Conservation (phyloP, 2,888 invertebrate species). For the Xestia ashworthii region DNA sequence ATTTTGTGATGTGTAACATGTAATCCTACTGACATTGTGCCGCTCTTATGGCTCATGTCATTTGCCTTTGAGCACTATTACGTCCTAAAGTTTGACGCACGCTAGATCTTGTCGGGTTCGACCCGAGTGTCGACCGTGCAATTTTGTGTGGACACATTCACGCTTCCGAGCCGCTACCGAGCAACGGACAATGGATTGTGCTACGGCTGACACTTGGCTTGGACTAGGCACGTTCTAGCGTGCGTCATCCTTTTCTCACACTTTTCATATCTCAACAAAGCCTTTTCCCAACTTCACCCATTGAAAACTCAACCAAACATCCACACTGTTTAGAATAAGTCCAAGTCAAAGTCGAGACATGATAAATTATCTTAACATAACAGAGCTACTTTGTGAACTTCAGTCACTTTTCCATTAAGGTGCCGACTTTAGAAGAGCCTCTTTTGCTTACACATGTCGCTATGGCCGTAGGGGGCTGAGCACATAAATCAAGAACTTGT, state of each 20-base stretch:
- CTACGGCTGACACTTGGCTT: too few relatives aligned
- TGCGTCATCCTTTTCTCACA: too few relatives aligned
- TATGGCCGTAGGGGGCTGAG: slow-evolving; percentile 52
- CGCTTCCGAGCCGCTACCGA: too few relatives aligned
- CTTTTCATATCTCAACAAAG: neutral
- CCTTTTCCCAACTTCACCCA: neutral
- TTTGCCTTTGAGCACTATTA: neutral
- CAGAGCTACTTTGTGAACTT: slow-evolving; percentile 55
- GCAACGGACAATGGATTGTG: too few relatives aligned
- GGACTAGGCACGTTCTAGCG: too few relatives aligned
- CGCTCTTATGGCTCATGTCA: too few relatives aligned
- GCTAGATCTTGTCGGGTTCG: too few relatives aligned
- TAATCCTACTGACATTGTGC: too few relatives aligned
- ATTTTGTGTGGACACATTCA: too few relatives aligned
- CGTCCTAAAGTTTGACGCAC: too few relatives aligned
- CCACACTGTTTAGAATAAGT: slow-evolving; percentile 14
- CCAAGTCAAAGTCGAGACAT: slow-evolving; percentile 29
- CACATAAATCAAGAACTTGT: slow-evolving; percentile 84
- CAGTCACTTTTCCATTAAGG: slow-evolving; percentile 62
- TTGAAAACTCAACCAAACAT: slow-evolving; percentile 4
- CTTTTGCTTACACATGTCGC: slow-evolving; percentile 48
- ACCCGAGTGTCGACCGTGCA: too few relatives aligned
- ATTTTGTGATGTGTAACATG: neutral
- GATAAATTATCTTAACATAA: slow-evolving; percentile 55
- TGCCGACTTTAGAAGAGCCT: slow-evolving; percentile 42